phyloP scores from a whole-genome alignment of 2,113 vertebrate species.

The Piaya cayana region DNA sequence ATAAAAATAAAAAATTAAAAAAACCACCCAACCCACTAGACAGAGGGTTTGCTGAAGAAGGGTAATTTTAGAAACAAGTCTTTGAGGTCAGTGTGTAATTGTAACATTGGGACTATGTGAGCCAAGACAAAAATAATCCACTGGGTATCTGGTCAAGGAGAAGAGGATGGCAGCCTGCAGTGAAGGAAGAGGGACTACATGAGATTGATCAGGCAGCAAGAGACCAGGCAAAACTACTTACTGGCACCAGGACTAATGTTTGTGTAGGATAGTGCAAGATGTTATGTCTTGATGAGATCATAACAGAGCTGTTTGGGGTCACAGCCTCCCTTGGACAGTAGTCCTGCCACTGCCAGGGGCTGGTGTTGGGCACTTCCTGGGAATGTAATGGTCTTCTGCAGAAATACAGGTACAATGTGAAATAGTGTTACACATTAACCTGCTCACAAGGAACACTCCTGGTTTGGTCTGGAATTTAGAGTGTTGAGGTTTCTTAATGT shows the following conservation, averaged over 20 bases:
- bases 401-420: not conserved
- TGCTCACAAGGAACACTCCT: not conserved
- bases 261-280: not conserved
- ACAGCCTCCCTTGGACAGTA: not conserved
- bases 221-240: not conserved
- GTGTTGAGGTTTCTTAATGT: not conserved
- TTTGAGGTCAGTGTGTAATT: constrained; percentile 83
- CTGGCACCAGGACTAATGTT: not conserved
- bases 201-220: constrained; percentile 12
- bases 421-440: not conserved
- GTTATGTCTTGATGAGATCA: not conserved
- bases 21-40: constrained; percentile 78
- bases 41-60: constrained; percentile 80
- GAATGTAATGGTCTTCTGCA: not conserved
- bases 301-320: not conserved
- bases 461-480: not conserved
- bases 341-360: not conserved
- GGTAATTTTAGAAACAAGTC: constrained; percentile 81
- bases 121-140: constrained; percentile 80
- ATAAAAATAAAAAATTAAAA: constrained; percentile 75
- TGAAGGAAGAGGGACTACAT: constrained; percentile 31
- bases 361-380: not conserved
- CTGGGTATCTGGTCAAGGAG: constrained; percentile 73
- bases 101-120: constrained; percentile 73
- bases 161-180: constrained; percentile 47